phyloP scores from a whole-genome alignment of 2,797 vertebrate species.

The Mionectes olivaceus region DNA sequence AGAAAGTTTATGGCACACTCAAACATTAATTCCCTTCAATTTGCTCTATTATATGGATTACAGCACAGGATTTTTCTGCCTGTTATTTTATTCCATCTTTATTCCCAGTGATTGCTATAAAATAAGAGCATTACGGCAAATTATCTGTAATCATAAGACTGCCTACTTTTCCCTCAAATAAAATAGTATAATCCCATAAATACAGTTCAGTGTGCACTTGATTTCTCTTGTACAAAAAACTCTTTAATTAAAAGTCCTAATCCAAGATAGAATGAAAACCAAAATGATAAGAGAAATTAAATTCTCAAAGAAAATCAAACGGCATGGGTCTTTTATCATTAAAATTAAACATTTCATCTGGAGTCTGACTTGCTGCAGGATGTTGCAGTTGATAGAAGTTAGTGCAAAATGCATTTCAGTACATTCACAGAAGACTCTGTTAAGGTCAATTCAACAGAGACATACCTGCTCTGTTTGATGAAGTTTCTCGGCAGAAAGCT shows the following conservation, averaged over 20 bases:
- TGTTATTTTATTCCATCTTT: conserved; percentile 39
- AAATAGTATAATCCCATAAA: conserved; percentile 49
- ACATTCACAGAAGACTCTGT: background rate
- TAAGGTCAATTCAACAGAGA: background rate
- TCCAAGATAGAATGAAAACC: conserved; percentile 37
- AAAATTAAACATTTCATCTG: conserved; percentile 1
- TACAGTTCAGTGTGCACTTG: background rate
- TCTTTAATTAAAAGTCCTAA: conserved; percentile 53
- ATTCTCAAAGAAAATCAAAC: conserved; percentile 19
- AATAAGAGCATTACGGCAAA: conserved; percentile 53
- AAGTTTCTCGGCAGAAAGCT: background rate
- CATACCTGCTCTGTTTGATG: background rate
- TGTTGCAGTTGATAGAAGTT: background rate
- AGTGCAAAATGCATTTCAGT: background rate
- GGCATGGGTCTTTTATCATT: background rate
- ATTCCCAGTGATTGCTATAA: conserved; percentile 25
- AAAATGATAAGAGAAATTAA: conserved; percentile 11
- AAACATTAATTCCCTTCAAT: background rate
- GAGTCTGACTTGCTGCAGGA: background rate
- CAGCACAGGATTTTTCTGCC: conserved; percentile 27
- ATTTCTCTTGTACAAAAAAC: conserved; percentile 1
- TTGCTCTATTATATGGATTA: conserved; percentile 34
- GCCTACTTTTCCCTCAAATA: conserved; percentile 26
- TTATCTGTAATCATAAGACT: conserved; percentile 47
- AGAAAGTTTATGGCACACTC: background rate